Conservation (phyloP, 2,888 invertebrate species). For the Lasioglossum morio region DNA sequence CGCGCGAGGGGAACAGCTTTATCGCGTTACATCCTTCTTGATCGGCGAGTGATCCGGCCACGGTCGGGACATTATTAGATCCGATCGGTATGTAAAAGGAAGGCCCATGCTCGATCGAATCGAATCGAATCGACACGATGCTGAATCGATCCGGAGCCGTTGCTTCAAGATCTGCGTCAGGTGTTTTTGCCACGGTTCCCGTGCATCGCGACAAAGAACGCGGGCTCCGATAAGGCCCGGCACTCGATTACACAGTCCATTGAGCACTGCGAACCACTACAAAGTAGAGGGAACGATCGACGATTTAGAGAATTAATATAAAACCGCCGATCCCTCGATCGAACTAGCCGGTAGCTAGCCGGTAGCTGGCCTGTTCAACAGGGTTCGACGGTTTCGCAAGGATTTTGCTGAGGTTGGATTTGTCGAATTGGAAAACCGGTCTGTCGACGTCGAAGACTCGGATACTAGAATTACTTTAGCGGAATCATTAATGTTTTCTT, state of each 20-base stretch:
- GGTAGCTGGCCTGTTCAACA: not conserved
- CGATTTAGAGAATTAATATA: slow-evolving; percentile 20
- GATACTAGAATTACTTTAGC: not conserved
- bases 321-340: slow-evolving; percentile 21
- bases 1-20: slow-evolving; percentile 14
- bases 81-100: slow-evolving; percentile 20
- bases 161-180: not conserved
- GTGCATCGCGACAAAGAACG: slow-evolving; percentile 47
- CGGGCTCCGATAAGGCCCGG: not conserved
- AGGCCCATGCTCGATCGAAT: not conserved
- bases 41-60: not conserved
- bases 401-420: not conserved
- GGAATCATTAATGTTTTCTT: not conserved
- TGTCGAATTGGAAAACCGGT: not conserved
- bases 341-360: not conserved
- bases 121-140: not conserved
- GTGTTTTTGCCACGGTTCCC: slow-evolving; percentile 16
- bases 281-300: slow-evolving; percentile 4
- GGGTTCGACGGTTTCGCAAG: not conserved
- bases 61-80: slow-evolving; percentile 25
- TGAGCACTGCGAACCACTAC: slow-evolving; percentile 30
- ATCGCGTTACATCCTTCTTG: slow-evolving; percentile 32
- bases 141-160: not conserved
- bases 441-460: not conserved
- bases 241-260: slow-evolving; percentile 52